phyloP scores from a whole-genome alignment of 2,888 invertebrate species.

The Eupithecia subfuscata region DNA sequence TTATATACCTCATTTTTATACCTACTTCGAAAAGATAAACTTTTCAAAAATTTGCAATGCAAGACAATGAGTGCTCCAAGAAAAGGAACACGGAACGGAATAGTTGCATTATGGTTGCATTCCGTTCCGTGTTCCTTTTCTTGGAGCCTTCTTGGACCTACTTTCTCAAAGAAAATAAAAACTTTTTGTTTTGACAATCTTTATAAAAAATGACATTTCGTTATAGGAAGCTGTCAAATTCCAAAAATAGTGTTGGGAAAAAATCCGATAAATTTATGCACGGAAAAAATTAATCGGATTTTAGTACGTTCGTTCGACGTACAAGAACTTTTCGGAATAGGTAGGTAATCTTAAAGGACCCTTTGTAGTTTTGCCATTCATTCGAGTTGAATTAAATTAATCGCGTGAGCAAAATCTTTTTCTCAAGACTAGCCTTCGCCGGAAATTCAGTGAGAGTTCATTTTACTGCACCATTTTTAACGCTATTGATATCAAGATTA shows the following conservation, averaged over 20 bases:
- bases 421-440: constrained; percentile 62
- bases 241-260: constrained; percentile 12
- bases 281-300: background rate
- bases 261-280: background rate
- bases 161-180: background rate
- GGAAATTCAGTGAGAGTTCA: constrained; percentile 74
- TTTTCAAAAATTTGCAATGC: too few relatives aligned
- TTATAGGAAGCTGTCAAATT: background rate
- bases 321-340: background rate
- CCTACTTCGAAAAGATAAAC: too few relatives aligned
- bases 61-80: too few relatives aligned
- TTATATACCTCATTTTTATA: too few relatives aligned
- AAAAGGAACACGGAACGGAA: background rate
- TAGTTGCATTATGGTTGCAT: too few relatives aligned
- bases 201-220: background rate
- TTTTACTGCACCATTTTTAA: constrained; percentile 71
- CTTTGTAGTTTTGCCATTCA: constrained; percentile 40
- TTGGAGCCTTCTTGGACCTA: background rate
- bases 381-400: constrained; percentile 52
- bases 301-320: background rate
- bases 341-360: constrained; percentile 7
- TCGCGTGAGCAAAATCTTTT: constrained; percentile 60
- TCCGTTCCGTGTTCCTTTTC: too few relatives aligned
- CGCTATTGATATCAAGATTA: constrained; percentile 80
- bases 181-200: background rate